A percentile compares a stretch with the other conserved stretches of the same genome.
These are phyloP conservation scores for Xyrichtys novacula DNA, from an alignment of 2,797 vertebrate species.

Conservation along the genomic window DNA sequence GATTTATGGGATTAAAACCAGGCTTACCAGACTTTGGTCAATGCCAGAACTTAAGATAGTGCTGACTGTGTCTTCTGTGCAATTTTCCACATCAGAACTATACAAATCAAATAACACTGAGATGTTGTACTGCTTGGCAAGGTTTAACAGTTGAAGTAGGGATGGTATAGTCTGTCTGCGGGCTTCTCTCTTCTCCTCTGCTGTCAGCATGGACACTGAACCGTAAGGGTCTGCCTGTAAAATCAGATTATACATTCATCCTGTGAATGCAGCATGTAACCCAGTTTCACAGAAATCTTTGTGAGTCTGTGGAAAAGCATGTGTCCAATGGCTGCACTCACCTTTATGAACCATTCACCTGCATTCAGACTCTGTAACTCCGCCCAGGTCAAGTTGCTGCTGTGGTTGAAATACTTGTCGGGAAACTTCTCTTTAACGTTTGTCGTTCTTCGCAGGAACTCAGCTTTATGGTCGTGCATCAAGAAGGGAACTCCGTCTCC, in stretches of 20 bases:
- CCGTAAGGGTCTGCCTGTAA: slow-evolving; percentile 89
- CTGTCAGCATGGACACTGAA: slow-evolving; percentile 80
- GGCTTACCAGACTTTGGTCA: slow-evolving; percentile 79
- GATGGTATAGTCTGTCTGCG: slow-evolving; percentile 83
- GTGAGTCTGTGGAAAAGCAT: accelerated
- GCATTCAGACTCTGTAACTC: slow-evolving; percentile 89
- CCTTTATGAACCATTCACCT: slow-evolving; percentile 93
- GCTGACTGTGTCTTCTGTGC: slow-evolving; percentile 78
- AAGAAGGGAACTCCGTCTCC: slow-evolving; percentile 89
- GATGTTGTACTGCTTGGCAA: slow-evolving; percentile 82
- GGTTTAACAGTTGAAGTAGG: slow-evolving; percentile 81
- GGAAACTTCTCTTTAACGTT: slow-evolving; percentile 83
- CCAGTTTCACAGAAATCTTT: background rate
- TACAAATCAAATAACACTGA: slow-evolving; percentile 93
- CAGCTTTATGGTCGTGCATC: slow-evolving; percentile 88
- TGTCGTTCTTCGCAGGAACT: slow-evolving; percentile 90
- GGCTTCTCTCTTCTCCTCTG: slow-evolving; percentile 68
- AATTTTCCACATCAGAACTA: slow-evolving; percentile 72
- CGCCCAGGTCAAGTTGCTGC: slow-evolving; percentile 84
- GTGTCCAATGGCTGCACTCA: slow-evolving; percentile 74
- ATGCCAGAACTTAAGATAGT: slow-evolving; percentile 82
- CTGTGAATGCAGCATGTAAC: background rate
- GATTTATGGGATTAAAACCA: background rate
- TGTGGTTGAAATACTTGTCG: slow-evolving; percentile 36
- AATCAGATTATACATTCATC: slow-evolving; percentile 6